Evolutionary conservation across 2,888 invertebrate species (phyloP), one percentile per base, ranked within the genome.

Genomic region (Hirtodrosophila trivittata): DNA sequence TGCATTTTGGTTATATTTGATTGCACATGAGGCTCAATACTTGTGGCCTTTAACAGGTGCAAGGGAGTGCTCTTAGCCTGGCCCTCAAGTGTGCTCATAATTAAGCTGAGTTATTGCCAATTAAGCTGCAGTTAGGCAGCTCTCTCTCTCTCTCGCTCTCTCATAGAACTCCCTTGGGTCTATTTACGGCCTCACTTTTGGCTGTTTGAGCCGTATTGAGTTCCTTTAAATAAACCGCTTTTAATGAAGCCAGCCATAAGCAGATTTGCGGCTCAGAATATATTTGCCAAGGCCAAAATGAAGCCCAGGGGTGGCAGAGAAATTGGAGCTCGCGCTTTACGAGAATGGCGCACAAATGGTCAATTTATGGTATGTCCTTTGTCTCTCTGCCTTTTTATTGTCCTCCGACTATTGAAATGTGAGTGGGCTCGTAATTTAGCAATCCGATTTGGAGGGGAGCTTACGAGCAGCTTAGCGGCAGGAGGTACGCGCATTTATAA

Each of bases 221-320:
- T 75, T 75, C 68, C 62, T 87, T 78, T 65, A 62, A 85, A 81
- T 80, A 87, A 80, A 87, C 67, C 77, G 82, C 64, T 86, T 86
- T 87, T 84, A 87, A 81, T 84, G 75, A 86, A 75, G 86, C 70
- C 76, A 68, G 75, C 78, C 81, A 72, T 86, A 88, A 86, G 86
- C 76, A 78, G 87, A 87, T 86, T 88, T 86, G 87, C 77, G 88
- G 87, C 74, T 86, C 74, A 70, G 75, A 68, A 81, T 86, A 81
- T 86, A 86, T 86, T 84, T 84, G 57, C 68, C 64, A 56, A 66
- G 72, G 77, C 60, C 69, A 87, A 85, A n/a, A 87, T 83, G 81
- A 83, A 50, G 63, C 56, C 38, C 5, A 28, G 5, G 14, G 16
- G 7, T n/a, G 42, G 10, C n/a, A n/a, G 18, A 21, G 66, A 32